Conservation (phyloP, 2,888 invertebrate species). For the Deroplatys truncata region DNA sequence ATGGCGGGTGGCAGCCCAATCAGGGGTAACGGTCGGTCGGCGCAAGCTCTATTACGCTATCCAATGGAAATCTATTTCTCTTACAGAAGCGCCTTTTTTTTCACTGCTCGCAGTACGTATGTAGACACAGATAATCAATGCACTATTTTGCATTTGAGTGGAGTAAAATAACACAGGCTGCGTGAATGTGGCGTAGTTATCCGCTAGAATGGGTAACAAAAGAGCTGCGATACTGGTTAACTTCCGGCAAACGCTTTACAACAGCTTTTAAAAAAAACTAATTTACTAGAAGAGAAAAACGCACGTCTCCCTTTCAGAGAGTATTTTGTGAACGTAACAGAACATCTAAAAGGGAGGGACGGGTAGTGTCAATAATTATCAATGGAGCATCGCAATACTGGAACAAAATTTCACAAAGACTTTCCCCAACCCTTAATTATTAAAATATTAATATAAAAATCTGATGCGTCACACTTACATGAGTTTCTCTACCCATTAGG, state of each 20-base stretch:
- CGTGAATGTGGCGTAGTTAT: neutral
- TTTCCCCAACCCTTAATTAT: too few relatives aligned
- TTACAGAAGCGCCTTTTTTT: neutral
- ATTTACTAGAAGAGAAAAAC: neutral
- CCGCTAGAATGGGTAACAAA: neutral
- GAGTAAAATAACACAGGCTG: neutral
- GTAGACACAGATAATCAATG: neutral
- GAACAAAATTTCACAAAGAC: too few relatives aligned
- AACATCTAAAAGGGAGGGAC: too few relatives aligned
- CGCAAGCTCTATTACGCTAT: constrained; percentile 14
- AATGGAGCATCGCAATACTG: too few relatives aligned
- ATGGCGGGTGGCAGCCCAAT: constrained; percentile 26
- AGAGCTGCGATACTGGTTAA: neutral
- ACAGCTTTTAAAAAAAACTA: neutral
- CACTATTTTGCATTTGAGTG: neutral
- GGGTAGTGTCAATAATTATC: too few relatives aligned
- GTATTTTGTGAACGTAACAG: too few relatives aligned
- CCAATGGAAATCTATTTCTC: neutral
- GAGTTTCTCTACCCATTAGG: too few relatives aligned
- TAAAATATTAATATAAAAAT: too few relatives aligned
- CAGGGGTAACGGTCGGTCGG: constrained; percentile 16
- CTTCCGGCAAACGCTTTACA: neutral
- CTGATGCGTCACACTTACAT: too few relatives aligned
- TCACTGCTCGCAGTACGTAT: neutral
- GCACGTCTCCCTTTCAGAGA: neutral